phyloP scores from a whole-genome alignment of 1,140 invertebrate species.

The Achatina immaculata region DNA sequence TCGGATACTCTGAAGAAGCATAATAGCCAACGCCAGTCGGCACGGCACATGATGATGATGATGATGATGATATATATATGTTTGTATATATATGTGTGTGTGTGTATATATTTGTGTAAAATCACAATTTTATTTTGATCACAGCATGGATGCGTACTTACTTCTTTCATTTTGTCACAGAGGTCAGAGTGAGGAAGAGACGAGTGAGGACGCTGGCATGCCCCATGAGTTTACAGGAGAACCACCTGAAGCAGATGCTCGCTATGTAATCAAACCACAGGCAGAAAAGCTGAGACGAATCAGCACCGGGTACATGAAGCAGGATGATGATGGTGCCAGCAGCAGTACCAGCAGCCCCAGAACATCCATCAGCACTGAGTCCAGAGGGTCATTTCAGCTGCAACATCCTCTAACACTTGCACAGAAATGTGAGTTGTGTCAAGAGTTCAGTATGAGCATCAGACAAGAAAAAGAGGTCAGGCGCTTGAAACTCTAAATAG shows the following conservation, averaged over 20 bases:
- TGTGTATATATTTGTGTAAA: no score
- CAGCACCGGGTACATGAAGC: conserved; percentile 58
- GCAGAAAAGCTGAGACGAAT: conserved; percentile 65
- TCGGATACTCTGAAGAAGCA: no score
- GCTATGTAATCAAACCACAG: conserved; percentile 64
- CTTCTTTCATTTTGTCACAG: background rate
- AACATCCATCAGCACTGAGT: conserved; percentile 26
- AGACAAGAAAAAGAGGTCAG: no score
- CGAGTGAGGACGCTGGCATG: conserved; percentile 48
- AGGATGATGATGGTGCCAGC: conserved; percentile 35
- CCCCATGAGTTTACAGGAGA: conserved; percentile 59
- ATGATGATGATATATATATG: no score
- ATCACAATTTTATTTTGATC: no score
- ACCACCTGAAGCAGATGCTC: conserved; percentile 57
- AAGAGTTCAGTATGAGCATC: no score
- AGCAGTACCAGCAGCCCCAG: conserved; percentile 36
- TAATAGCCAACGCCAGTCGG: no score
- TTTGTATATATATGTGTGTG: no score
- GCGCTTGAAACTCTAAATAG: no score
- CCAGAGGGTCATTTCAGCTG: conserved; percentile 4
- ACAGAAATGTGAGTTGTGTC: conserved; percentile 19
- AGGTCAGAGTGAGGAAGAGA: conserved; percentile 21
- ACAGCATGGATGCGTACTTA: no score
- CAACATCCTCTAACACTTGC: conserved; percentile 4
- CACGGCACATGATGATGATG: no score